Evolutionary conservation across 35 echinoderm and acorn worm species (phyloP).

Genomic region (Ophiothrix spiculata): DNA sequence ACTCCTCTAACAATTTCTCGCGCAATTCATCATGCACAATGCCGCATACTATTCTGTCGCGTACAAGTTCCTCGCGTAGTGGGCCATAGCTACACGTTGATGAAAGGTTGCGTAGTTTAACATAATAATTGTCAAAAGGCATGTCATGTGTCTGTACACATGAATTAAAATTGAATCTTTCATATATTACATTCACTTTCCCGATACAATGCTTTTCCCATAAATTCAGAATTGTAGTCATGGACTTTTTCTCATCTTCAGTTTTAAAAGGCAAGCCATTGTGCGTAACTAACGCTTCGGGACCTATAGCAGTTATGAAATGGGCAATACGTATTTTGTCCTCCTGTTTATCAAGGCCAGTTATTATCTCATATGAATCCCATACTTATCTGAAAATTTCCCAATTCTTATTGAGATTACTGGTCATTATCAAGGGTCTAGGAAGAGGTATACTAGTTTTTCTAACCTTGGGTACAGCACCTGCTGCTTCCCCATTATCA

Average conservation of each 20-base stretch:
- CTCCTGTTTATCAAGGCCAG: slow-evolving; percentile 16
- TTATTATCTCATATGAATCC: slow-evolving; percentile 66
- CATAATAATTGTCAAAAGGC: slow-evolving; percentile 16
- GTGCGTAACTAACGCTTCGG: slow-evolving; percentile 18
- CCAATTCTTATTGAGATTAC: slow-evolving; percentile 78
- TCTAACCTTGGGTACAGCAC: not conserved
- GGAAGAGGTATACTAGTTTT: not conserved
- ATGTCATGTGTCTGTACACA: not conserved
- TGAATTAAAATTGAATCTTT: slow-evolving; percentile 14
- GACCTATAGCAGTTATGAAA: slow-evolving; percentile 23
- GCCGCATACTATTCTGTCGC: slow-evolving; percentile 52
- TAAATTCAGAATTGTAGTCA: slow-evolving; percentile 15
- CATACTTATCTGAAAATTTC: slow-evolving; percentile 61
- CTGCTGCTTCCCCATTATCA: too few species aligned
- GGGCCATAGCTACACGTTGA: slow-evolving; percentile 54
- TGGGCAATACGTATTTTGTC: slow-evolving; percentile 23
- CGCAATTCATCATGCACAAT: slow-evolving; percentile 23
- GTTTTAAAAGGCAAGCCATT: slow-evolving; percentile 18
- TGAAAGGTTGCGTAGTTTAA: slow-evolving; percentile 32
- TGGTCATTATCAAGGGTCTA: not conserved
- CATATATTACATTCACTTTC: slow-evolving; percentile 29
- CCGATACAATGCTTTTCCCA: slow-evolving; percentile 28
- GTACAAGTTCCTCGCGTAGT: slow-evolving; percentile 46
- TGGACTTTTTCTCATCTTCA: slow-evolving; percentile 13
- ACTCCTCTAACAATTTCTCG: slow-evolving; percentile 58